Conservation (phyloP, 92 coral and sea anemone genomes). For the Epizoanthus rinbou region DNA sequence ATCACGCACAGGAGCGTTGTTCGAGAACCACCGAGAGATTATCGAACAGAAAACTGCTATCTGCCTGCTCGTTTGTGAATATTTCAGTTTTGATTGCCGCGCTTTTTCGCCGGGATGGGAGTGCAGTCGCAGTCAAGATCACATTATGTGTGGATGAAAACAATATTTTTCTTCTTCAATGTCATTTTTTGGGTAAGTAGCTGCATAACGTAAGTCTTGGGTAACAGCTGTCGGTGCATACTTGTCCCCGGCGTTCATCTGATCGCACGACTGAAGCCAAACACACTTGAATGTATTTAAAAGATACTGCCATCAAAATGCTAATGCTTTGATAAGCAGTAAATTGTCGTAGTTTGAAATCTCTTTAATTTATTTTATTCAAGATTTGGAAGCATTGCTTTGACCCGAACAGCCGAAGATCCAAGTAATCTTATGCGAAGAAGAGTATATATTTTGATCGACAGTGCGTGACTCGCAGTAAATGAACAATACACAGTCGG, state of each 20-base stretch:
- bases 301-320: background rate
- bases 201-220: background rate
- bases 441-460: background rate
- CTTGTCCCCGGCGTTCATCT: background rate
- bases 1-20: conserved; percentile 11
- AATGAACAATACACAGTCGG: background rate
- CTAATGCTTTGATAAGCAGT: background rate
- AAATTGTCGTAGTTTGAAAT: background rate
- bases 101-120: conserved; percentile 15
- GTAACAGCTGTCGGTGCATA: conserved; percentile 6
- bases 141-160: conserved; percentile 68
- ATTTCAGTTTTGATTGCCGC: background rate
- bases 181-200: conserved; percentile 78
- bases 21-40: conserved; percentile 13
- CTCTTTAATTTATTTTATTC: background rate
- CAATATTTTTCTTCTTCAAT: conserved; percentile 78
- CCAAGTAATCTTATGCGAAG: background rate
- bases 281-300: background rate
- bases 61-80: background rate
- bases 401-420: too few relatives aligned
- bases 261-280: background rate
- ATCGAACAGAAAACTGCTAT: background rate
- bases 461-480: conserved; percentile 2
- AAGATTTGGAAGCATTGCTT: background rate
- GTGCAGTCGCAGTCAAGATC: conserved; percentile 16